These are phyloP conservation scores for Thera britannica DNA, from an alignment of 2,888 invertebrate genomes.

Conservation along the genomic window DNA sequence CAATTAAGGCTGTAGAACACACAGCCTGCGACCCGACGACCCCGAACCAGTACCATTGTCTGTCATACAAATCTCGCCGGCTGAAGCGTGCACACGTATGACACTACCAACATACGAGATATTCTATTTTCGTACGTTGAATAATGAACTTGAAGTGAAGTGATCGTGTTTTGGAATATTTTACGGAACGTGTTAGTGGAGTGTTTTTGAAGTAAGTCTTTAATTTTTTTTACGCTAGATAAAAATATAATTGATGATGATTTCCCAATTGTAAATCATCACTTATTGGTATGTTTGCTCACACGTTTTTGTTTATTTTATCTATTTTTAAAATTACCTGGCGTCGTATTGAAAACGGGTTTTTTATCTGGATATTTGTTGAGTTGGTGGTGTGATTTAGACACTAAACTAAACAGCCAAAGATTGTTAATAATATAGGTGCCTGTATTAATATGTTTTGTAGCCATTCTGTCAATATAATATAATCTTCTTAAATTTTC, in stretches of 20 bases:
- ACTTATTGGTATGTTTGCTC: no score
- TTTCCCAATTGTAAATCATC: not conserved
- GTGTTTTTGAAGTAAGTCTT: constrained; percentile 17
- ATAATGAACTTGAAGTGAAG: constrained; percentile 27
- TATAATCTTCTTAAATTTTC: no score
- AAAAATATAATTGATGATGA: not conserved
- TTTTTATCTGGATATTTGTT: no score
- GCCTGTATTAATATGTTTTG: no score
- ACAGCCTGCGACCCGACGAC: constrained; percentile 58
- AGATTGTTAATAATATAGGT: no score
- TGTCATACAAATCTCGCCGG: constrained; percentile 41
- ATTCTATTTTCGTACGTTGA: constrained; percentile 32
- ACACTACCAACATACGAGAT: constrained; percentile 11
- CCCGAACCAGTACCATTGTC: constrained; percentile 39
- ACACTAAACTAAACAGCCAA: no score
- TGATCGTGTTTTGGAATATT: constrained; percentile 13
- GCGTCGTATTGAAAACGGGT: no score
- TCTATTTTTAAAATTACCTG: no score
- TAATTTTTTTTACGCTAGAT: not conserved
- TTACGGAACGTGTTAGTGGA: not conserved
- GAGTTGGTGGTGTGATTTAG: no score
- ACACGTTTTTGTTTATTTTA: no score
- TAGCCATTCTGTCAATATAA: no score
- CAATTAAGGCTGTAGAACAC: constrained; percentile 20
- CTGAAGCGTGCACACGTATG: constrained; percentile 28